Base-by-base conservation (phyloP, 2,888 invertebrate genomes). In the Cabera pusaria region DNA sequence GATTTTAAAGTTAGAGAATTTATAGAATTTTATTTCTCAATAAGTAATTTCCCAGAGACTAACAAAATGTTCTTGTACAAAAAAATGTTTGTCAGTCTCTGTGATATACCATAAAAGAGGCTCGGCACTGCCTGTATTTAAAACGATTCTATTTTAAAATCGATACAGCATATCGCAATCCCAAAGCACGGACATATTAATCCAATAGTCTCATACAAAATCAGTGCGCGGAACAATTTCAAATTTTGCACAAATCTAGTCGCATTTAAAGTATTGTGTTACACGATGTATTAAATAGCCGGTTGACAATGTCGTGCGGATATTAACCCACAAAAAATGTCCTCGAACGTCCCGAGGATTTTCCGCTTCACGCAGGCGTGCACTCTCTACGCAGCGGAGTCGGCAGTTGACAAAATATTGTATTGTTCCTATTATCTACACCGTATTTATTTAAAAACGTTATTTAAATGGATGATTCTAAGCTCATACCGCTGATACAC, bases 341-440 rank as follows among this genome's bases (percentile, higher is more conserved):
- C 85, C 86, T 86, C 84, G 71, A 84, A 85, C 76, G 77, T 84
- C 81, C 86, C 83, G 83, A 85, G 88, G 88, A 88, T 88, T 88
- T 88, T 88, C 87, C 88, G 86, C 88, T 86, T 88, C 85, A 88
- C 85, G 87, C 84, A 77, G 78, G 63, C 68, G 59, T 87, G 88
- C 83, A 82, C 88, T 84, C 83, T 73, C 72, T 81, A 75, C 74
- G 72, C 71, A 41, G 64, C 79, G 68, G 73, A 78, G 72, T 78
- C 81, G 82, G 79, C 88, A 88, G 88, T 88, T 88, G 88, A 88
- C 88, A 88, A 87, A 88, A 88, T 88, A 88, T 88, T 86, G 82
- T 77, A 87, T 88, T 88, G 88, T 88, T 79, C 84, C 86, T 87
- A 86, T 88, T 87, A 87, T 87, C 78, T 79, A 67, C 70, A 62